phyloP scores from a whole-genome alignment of 2,888 invertebrate species.

The Toxonevra muliebris region DNA sequence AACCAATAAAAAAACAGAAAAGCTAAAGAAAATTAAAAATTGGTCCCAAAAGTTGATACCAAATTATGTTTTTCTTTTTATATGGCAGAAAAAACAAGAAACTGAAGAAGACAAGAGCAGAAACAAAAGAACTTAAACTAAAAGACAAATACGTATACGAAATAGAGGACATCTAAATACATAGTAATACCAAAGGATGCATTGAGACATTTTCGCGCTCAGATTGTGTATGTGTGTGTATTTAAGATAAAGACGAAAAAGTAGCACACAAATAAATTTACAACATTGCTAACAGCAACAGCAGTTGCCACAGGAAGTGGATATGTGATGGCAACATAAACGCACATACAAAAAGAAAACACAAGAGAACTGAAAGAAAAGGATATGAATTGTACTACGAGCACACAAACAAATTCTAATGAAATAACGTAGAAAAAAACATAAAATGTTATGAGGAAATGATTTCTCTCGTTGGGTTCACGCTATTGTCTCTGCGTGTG shows the following conservation, averaged over 20 bases:
- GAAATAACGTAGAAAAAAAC: neutral
- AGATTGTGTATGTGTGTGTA: too few relatives aligned
- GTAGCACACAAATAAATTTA: too few relatives aligned
- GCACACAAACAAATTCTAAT: neutral
- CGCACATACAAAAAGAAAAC: neutral
- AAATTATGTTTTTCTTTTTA: neutral
- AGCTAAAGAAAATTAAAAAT: neutral
- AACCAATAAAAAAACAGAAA: neutral
- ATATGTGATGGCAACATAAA: neutral
- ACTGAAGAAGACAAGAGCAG: neutral
- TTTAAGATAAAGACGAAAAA: too few relatives aligned
- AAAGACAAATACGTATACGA: neutral
- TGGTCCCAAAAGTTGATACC: neutral
- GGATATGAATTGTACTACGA: too few relatives aligned
- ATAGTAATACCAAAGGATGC: too few relatives aligned
- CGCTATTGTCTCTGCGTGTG: neutral
- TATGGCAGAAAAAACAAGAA: neutral
- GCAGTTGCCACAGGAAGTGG: neutral
- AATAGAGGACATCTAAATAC: neutral
- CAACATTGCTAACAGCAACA: too few relatives aligned
- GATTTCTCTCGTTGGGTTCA: conserved; percentile 5
- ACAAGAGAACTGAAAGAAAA: too few relatives aligned
- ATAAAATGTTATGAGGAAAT: conserved; percentile 8
- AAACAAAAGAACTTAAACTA: conserved; percentile 4
- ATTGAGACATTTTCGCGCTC: too few relatives aligned